These are phyloP conservation scores for Diacarnus erythraeanus DNA, from an alignment of 37 sponge, comb jelly and placozoan species.

Conservation along the genomic window DNA sequence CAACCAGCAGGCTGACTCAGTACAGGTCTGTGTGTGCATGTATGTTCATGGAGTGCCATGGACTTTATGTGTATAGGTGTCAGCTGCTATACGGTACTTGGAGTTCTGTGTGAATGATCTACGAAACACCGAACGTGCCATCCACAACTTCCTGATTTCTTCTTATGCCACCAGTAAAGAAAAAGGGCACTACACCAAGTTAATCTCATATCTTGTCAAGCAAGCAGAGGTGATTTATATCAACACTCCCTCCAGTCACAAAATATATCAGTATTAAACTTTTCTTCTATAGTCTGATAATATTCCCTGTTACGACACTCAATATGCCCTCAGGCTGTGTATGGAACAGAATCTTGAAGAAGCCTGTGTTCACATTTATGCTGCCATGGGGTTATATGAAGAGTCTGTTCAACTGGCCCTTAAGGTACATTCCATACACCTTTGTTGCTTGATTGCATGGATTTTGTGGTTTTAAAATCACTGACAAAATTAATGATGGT, in stretches of 20 bases:
- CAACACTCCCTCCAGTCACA: background rate
- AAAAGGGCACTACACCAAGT: slow-evolving; percentile 36
- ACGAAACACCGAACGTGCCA: slow-evolving; percentile 60
- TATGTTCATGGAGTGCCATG: background rate
- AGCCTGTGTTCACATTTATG: slow-evolving; percentile 93
- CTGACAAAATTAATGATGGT: too few relatives aligned
- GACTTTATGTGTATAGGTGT: slow-evolving; percentile 10
- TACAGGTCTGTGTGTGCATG: slow-evolving; percentile 11
- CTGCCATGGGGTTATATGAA: slow-evolving; percentile 86
- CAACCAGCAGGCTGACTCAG: slow-evolving; percentile 29
- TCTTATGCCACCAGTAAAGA: slow-evolving; percentile 64
- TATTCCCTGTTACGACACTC: slow-evolving; percentile 63
- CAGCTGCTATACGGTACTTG: slow-evolving; percentile 82
- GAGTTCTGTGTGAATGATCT: slow-evolving; percentile 86
- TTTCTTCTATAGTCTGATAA: background rate
- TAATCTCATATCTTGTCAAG: slow-evolving; percentile 58
- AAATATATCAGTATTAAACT: background rate
- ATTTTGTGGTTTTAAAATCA: too few relatives aligned
- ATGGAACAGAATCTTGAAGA: slow-evolving; percentile 63
- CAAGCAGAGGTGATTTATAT: background rate
- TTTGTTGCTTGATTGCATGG: too few relatives aligned
- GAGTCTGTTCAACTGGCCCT: slow-evolving; percentile 91
- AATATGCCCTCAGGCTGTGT: slow-evolving; percentile 96
- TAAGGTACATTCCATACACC: too few relatives aligned
- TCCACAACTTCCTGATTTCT: slow-evolving; percentile 96